Base-by-base conservation (phyloP, 2,888 invertebrate species). In the Philopedon plagiatum region DNA sequence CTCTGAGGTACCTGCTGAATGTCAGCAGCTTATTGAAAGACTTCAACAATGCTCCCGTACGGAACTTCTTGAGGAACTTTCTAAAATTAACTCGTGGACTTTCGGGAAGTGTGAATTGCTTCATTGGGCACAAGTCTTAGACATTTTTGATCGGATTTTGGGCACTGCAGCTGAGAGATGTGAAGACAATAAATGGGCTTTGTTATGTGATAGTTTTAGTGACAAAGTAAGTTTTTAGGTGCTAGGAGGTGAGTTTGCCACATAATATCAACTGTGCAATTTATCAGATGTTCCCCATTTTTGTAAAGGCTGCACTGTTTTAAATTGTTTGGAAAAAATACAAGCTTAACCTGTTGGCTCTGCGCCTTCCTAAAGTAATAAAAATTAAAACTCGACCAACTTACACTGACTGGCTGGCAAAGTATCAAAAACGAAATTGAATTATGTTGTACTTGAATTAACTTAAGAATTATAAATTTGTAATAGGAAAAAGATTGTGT, bases 81-180 rank as follows among this genome's bases (percentile, higher is more conserved):
- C 90, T 73, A 90, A 90, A 76, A 91, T 95, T 75, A 93, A 92
- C 79, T 91, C 92, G 44, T 95, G 94, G 94, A 93, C 93, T 26
- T 94, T 92, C 85, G 94, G 94, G 62, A 95, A 95, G 88, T 95
- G 94, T 84, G 95, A 95, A 85, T 85, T 95, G 15, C 93, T 92
- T 81, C 94, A 95, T 84, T 95, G 95, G 95, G 93, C 94, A 75
- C 93, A 94, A 85, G 91, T 94, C 18, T 86, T 95, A 65, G 94
- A 95, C 85, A 88, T 91, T 46, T 92, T 91, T 81, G 93, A 93
- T 82, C 88, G 88, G 67, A 91, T 94, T 76, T 86, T 95, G 73
- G 94, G 93, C 78, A 90, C 90, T 81, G 92, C 93, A n/a, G 91
- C 92, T 56, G 87, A 88, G 69, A 87, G 87, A 75, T 87, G 87